Conservation (phyloP, 1,140 invertebrate species). For the Camponotus vicinus region DNA sequence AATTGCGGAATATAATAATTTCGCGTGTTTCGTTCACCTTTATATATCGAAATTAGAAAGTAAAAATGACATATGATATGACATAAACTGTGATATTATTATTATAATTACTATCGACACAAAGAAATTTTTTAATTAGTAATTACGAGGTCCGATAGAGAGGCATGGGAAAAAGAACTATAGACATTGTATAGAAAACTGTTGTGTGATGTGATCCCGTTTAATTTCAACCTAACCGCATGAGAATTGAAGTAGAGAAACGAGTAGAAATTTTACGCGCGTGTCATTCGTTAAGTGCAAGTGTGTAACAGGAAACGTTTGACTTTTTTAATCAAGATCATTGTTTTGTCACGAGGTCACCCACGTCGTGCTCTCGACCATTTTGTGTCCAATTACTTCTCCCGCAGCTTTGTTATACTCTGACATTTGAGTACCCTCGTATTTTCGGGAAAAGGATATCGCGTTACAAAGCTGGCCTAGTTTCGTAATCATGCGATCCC, state of each 20-base stretch:
- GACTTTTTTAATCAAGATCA: constrained; percentile 38
- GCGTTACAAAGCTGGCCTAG: not conserved
- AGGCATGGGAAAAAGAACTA: not conserved
- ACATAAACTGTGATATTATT: constrained; percentile 33
- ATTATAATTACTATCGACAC: not conserved
- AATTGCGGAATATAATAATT: not conserved
- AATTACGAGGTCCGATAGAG: constrained; percentile 27
- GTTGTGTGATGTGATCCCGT: not conserved
- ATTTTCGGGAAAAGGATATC: constrained; percentile 33
- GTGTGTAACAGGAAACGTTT: constrained; percentile 35
- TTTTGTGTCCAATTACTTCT: constrained; percentile 25
- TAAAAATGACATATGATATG: not conserved
- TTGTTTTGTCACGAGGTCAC: constrained; percentile 21
- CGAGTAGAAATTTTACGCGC: constrained; percentile 16
- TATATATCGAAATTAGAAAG: not conserved
- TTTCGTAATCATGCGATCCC: constrained; percentile 10
- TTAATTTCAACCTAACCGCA: not conserved
- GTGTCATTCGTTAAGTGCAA: constrained; percentile 38
- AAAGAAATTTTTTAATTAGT: constrained; percentile 11
- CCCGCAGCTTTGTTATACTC: not conserved
- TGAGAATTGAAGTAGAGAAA: not conserved
- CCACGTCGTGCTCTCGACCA: constrained; percentile 8
- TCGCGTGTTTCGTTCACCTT: not conserved
- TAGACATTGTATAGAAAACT: constrained; percentile 11
- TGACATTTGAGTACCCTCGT: constrained; percentile 14